Base-by-base conservation (phyloP, 1,140 invertebrate species). In the Achroia grisella region DNA sequence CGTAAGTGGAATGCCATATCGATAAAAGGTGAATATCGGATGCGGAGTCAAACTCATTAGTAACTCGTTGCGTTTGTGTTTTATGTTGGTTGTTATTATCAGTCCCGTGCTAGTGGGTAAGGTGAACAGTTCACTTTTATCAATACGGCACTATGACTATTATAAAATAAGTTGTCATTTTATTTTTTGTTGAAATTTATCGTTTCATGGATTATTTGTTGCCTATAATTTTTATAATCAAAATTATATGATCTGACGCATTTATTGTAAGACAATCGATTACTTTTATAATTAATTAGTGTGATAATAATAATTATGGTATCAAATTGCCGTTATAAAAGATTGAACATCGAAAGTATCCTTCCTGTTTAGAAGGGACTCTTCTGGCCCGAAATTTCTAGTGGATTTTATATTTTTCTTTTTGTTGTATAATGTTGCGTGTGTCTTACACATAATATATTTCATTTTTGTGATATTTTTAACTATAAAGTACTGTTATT, bases 381-480 rank as follows among this genome's bases (percentile, higher is more conserved):
- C 66, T 68, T 77, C 79, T 64, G 78, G 74, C 79, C 79, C 79
- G 77, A 81, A 71, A 75, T 85, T 83, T 83, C 71, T 85, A 85
- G 75, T 81, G 77, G 77, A 83, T 85, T 82, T 79, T 85, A 75
- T 83, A 83, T 85, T 78, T 84, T 82, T 83, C 70, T 71, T 85
- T 80, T 85, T 83, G 81, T 85, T 85, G 81, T 85, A 82, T 83
- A 83, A 85, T 81, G 81, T 85, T 83, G 79, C 79, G 77, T 84
- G 79, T 86, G 75, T 86, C 80, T 86, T 83, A 85, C 77, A 85
- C 79, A 86, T 83, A 86, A 78, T 86, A 85, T 79, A 86, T 86
- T 86, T 86, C 84, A 83, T 87, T 87, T 79, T 87, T 87, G 86
- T 87, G 86, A 87, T 87, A 87, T 86, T 86, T 86, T 87, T 85